Conservation (phyloP, 2,113 vertebrate genomes). For the Boulengeromyrus knoepffleri region DNA sequence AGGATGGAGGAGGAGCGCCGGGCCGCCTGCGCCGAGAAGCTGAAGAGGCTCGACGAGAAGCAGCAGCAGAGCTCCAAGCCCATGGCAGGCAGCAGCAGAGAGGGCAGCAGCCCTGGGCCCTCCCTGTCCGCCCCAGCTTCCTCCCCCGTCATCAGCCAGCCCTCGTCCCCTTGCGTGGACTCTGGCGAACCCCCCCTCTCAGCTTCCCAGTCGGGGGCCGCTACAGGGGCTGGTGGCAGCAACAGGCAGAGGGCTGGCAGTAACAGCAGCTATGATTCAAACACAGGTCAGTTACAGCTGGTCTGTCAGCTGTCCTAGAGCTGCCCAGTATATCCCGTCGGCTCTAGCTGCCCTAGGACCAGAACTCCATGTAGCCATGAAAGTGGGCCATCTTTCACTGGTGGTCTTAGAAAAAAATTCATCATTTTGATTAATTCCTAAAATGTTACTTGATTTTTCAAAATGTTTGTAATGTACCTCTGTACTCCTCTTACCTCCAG, state of each 20-base stretch:
- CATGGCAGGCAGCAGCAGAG: background rate
- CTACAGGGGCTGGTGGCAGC: slow-evolving; percentile 28
- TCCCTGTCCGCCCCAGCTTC: slow-evolving; percentile 54
- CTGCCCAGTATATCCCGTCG: background rate
- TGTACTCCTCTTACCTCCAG: slow-evolving; percentile 38
- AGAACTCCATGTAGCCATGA: background rate
- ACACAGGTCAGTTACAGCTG: slow-evolving; percentile 52
- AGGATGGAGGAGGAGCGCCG: slow-evolving; percentile 86
- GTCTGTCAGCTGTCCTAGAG: background rate
- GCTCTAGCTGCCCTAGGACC: background rate
- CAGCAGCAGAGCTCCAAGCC: slow-evolving; percentile 50
- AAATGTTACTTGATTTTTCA: background rate
- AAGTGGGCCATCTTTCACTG: background rate
- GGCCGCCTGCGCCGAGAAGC: slow-evolving; percentile 83
- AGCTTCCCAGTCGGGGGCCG: slow-evolving; percentile 29
- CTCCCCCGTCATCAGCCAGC: slow-evolving; percentile 61
- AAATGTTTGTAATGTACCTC: background rate
- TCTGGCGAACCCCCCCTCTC: slow-evolving; percentile 53
- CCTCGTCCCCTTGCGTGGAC: slow-evolving; percentile 61
- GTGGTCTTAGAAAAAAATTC: background rate
- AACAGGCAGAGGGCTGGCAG: slow-evolving; percentile 59
- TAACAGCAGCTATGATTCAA: slow-evolving; percentile 73
- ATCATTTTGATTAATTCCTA: background rate
- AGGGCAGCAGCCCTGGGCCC: slow-evolving; percentile 50
- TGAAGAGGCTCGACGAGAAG: slow-evolving; percentile 83